Percentiles rank a stretch among this genome's conserved stretches.
phyloP scores from a whole-genome alignment of 2,113 vertebrate species.

The Campylorhamphus procurvoides region DNA sequence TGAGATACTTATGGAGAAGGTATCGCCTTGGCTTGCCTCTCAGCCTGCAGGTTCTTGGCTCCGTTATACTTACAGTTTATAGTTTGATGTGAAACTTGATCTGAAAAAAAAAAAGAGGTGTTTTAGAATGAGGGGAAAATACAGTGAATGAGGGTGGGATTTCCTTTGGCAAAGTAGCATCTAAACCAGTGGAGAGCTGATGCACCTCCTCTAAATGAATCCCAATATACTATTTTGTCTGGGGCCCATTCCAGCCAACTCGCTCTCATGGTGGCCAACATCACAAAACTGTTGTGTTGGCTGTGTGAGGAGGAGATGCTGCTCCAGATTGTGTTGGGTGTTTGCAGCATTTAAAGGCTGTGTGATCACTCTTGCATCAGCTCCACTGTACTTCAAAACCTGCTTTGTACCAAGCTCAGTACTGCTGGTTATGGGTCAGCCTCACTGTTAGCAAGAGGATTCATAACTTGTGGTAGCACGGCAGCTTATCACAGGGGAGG shows the following conservation, averaged over 20 bases:
- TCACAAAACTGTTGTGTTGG: background rate
- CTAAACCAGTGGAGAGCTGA: background rate
- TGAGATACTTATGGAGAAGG: background rate
- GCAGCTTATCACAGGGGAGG: background rate
- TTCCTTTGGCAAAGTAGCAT: background rate
- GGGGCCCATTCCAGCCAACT: background rate
- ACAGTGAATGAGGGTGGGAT: background rate
- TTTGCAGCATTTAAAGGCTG: background rate
- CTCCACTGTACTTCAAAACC: background rate
- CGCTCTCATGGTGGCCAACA: rapidly evolving
- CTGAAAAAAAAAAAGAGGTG: background rate
- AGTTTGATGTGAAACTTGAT: slow-evolving; percentile 4
- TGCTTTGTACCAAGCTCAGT: background rate
- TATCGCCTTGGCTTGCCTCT: slow-evolving; percentile 28
- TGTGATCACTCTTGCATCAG: background rate
- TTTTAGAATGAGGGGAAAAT: background rate
- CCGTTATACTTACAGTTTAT: slow-evolving; percentile 12
- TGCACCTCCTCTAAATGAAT: background rate
- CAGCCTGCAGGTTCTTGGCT: slow-evolving; percentile 38
- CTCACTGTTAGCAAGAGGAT: background rate
- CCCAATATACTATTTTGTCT: background rate
- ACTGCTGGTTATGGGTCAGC: background rate
- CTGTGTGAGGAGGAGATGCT: background rate
- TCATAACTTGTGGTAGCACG: background rate
- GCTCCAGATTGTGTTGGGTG: background rate